A percentile compares a stretch with the other conserved stretches of the same genome.
These are phyloP conservation scores for Protophormia terraenovae DNA, from an alignment of 2,888 invertebrate species.

Conservation along the genomic window DNA sequence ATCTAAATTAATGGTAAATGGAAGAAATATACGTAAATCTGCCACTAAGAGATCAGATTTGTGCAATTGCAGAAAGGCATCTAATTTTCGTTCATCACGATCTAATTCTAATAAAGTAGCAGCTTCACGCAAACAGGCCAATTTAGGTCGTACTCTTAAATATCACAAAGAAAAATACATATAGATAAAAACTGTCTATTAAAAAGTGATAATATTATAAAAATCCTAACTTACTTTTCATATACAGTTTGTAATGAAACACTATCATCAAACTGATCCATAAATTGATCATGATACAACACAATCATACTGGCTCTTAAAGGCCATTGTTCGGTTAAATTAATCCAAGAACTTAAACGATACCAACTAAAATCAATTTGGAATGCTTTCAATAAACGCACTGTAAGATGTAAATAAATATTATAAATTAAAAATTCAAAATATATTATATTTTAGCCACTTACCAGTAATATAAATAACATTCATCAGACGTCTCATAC, in stretches of 20 bases:
- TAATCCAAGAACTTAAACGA: slow-evolving; percentile 98
- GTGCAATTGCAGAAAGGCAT: slow-evolving; percentile 95
- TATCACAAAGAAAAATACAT: not conserved
- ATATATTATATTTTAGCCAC: not conserved
- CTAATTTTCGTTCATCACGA: slow-evolving; percentile 96
- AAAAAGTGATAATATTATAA: no score
- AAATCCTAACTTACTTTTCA: slow-evolving; percentile 88
- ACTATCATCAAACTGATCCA: slow-evolving; percentile 92
- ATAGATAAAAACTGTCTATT: not conserved
- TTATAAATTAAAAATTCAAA: not conserved
- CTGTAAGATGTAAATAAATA: slow-evolving; percentile 82
- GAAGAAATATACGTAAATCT: slow-evolving; percentile 96
- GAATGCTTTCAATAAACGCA: slow-evolving; percentile 97
- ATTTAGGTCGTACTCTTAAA: slow-evolving; percentile 88
- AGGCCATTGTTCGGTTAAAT: slow-evolving; percentile 99
- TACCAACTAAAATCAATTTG: slow-evolving; percentile 99
- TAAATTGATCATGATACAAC: slow-evolving; percentile 94
- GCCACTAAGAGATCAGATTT: slow-evolving; percentile 91
- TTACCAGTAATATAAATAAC: slow-evolving; percentile 96
- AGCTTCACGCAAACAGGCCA: slow-evolving; percentile 92
- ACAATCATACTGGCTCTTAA: slow-evolving; percentile 98
- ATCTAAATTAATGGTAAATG: slow-evolving; percentile 99
- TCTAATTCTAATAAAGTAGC: slow-evolving; percentile 95
- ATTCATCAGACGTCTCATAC: slow-evolving; percentile 97
- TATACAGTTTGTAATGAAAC: slow-evolving; percentile 94